Evolutionary conservation across 2,113 vertebrate genomes (phyloP).

Genomic region (Ancistrus triradiatus): DNA sequence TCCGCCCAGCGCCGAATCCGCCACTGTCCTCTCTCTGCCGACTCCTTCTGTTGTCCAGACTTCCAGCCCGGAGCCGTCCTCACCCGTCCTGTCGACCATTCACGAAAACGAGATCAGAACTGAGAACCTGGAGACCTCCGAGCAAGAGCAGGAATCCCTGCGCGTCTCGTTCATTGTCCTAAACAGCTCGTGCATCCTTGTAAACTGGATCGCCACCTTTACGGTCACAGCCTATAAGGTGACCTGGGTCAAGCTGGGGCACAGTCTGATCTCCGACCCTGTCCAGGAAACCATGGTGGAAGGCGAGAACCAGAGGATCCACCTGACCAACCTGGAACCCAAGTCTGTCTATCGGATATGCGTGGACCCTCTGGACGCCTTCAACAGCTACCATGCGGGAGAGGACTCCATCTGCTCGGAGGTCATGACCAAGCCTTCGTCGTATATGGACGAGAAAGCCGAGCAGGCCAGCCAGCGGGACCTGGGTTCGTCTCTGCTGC

Average conservation of each 20-base stretch:
- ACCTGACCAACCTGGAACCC: constrained; percentile 78
- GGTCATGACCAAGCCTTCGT: constrained; percentile 75
- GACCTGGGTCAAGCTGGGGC: constrained; percentile 89
- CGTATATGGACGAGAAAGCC: constrained; percentile 75
- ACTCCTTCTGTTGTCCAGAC: constrained; percentile 27
- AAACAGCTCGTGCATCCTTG: constrained; percentile 83
- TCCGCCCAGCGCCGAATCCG: constrained; percentile 29
- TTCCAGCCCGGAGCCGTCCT: constrained; percentile 25
- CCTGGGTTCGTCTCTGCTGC: constrained; percentile 79
- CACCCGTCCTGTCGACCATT: constrained; percentile 34
- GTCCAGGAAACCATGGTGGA: constrained; percentile 83
- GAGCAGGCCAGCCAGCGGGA: constrained; percentile 83
- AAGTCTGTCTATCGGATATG: constrained; percentile 87
- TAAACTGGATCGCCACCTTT: constrained; percentile 81
- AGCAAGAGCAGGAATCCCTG: constrained; percentile 67
- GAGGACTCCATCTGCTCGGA: constrained; percentile 84
- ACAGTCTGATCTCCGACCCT: constrained; percentile 80
- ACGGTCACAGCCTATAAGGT: constrained; percentile 82
- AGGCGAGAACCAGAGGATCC: constrained; percentile 76
- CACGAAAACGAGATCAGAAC: constrained; percentile 57
- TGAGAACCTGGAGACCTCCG: constrained; percentile 60
- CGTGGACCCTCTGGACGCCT: constrained; percentile 82
- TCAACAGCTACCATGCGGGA: constrained; percentile 77
- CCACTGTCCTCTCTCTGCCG: not conserved
- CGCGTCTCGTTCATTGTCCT: constrained; percentile 78